A percentile compares a stretch with the other conserved stretches of the same genome.
These are phyloP conservation scores for Amiota communis DNA, from an alignment of 2,888 invertebrate genomes.

Conservation along the genomic window DNA sequence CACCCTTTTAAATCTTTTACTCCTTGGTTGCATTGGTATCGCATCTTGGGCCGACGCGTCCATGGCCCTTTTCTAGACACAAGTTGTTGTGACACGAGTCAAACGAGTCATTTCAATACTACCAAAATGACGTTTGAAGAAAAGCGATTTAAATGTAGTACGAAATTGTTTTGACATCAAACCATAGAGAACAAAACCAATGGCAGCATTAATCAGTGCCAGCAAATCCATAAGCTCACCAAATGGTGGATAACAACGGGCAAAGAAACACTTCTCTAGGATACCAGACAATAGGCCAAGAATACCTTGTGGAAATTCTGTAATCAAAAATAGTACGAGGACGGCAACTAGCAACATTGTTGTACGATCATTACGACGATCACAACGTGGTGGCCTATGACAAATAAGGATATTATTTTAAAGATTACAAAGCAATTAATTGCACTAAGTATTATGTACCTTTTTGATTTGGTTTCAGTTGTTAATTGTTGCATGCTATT, in stretches of 20 bases:
- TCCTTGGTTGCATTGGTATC: not conserved
- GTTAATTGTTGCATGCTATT: conserved; percentile 70
- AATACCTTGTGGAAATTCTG: conserved; percentile 89
- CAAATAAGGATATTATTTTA: not conserved
- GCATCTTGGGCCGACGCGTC: not conserved
- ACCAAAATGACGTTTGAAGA: conserved; percentile 81
- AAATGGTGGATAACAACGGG: conserved; percentile 84
- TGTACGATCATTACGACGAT: conserved; percentile 87
- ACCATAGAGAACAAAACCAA: conserved; percentile 95
- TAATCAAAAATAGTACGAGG: conserved; percentile 87
- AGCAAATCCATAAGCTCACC: conserved; percentile 92
- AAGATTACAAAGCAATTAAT: not conserved
- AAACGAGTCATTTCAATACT: conserved; percentile 70
- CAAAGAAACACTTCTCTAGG: conserved; percentile 82
- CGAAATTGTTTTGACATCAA: conserved; percentile 95
- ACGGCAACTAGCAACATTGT: conserved; percentile 92
- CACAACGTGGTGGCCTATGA: conserved; percentile 75
- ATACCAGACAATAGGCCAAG: conserved; percentile 82
- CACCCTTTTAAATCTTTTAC: too few relatives aligned
- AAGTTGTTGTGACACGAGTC: conserved; percentile 71
- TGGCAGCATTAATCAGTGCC: conserved; percentile 91
- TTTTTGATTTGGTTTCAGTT: conserved; percentile 55
- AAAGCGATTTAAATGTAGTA: conserved; percentile 80
- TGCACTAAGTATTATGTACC: conserved; percentile 41
- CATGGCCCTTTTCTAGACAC: conserved; percentile 59